phyloP scores from a whole-genome alignment of 1,140 invertebrate genomes.

The Aporrectodea caliginosa region DNA sequence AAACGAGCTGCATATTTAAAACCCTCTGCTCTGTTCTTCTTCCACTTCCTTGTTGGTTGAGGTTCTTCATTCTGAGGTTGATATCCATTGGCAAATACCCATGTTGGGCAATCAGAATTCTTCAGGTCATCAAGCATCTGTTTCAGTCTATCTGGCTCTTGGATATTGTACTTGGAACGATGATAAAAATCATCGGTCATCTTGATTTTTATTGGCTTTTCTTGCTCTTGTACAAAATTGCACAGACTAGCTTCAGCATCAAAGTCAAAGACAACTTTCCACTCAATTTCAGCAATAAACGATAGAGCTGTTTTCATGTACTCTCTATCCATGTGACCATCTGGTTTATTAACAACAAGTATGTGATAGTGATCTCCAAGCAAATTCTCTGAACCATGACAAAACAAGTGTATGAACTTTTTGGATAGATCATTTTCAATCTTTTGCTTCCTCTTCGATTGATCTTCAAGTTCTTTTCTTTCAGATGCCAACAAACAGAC shows the following conservation, averaged over 20 bases:
- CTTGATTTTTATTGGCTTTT: constrained; percentile 14
- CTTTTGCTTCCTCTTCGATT: not conserved
- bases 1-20: constrained; percentile 39
- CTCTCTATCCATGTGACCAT: not conserved
- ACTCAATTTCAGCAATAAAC: constrained; percentile 10
- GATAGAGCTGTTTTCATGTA: constrained; percentile 2
- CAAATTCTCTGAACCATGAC: constrained; percentile 1
- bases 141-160: constrained; percentile 17
- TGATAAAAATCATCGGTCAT: constrained; percentile 9
- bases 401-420: constrained; percentile 5
- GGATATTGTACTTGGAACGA: not conserved
- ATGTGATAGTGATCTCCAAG: constrained; percentile 18
- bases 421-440: constrained; percentile 2
- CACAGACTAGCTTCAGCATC: constrained; percentile 1
- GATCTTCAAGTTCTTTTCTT: constrained; percentile 14
- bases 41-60: constrained; percentile 37
- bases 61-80: not conserved
- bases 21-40: constrained; percentile 37
- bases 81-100: constrained; percentile 27
- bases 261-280: constrained; percentile 24
- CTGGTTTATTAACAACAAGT: constrained; percentile 3
- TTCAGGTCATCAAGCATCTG: constrained; percentile 13
- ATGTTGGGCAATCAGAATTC: not conserved
- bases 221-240: constrained; percentile 5
- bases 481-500: not conserved